Conservation (phyloP, 2,113 vertebrate species). For the Rhineura floridana region DNA sequence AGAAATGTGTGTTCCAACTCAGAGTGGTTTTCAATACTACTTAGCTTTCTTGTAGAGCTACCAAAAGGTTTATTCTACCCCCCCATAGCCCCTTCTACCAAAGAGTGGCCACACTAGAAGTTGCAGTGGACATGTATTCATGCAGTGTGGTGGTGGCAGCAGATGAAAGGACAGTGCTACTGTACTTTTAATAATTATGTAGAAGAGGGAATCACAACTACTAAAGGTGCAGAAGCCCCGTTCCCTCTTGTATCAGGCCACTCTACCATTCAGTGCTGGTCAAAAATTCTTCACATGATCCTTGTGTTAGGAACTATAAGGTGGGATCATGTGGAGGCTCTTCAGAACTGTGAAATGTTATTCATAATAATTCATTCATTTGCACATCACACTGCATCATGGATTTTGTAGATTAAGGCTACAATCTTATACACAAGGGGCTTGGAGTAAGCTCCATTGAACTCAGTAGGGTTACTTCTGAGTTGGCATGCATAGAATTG, state of each 20-base stretch:
- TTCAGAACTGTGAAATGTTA: not conserved
- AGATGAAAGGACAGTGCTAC: too few relatives aligned
- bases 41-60: not conserved
- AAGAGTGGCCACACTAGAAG: not conserved
- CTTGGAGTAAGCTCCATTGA: not conserved
- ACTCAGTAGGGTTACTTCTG: not conserved
- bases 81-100: too few relatives aligned
- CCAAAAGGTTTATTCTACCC: not conserved
- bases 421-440: too few relatives aligned
- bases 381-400: not conserved
- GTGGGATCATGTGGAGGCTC: not conserved
- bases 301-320: not conserved
- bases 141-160: not conserved
- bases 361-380: too few relatives aligned
- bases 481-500: not conserved
- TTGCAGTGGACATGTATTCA: too few relatives aligned
- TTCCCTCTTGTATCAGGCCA: not conserved
- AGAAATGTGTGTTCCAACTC: not conserved
- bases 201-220: not conserved
- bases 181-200: too few relatives aligned
- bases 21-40: not conserved
- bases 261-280: not conserved
- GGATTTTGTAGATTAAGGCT: not conserved
- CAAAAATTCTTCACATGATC: not conserved
- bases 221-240: not conserved